Evolutionary conservation across 2,888 invertebrate species (phyloP).

Genomic region (Eristalis intricaria): DNA sequence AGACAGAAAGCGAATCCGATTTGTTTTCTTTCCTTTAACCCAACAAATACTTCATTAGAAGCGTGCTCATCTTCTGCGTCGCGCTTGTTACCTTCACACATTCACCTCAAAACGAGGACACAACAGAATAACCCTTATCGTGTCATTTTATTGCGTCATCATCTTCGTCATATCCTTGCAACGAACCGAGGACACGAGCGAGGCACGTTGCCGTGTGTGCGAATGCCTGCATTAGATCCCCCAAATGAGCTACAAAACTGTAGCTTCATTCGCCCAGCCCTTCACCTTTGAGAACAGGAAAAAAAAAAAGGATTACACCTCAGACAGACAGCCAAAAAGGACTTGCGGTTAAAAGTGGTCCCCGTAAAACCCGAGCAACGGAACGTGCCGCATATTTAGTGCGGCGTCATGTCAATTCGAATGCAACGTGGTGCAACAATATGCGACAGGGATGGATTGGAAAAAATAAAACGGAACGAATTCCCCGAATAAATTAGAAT

Average conservation of each 20-base stretch:
- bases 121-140: constrained; percentile 32
- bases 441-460: constrained; percentile 58
- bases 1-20: neutral
- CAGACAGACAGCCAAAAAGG: constrained; percentile 28
- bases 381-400: constrained; percentile 65
- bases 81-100: constrained; percentile 3
- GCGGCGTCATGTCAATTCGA: constrained; percentile 28
- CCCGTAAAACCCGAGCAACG: constrained; percentile 38
- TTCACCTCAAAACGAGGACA: constrained; percentile 40
- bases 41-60: constrained; percentile 10
- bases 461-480: neutral
- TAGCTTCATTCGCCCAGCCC: constrained; percentile 26
- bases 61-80: constrained; percentile 66
- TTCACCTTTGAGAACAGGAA: neutral
- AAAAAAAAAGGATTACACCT: constrained; percentile 61
- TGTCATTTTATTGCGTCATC: constrained; percentile 60
- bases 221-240: constrained; percentile 45
- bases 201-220: constrained; percentile 51
- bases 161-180: constrained; percentile 57
- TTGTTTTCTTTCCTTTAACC: neutral
- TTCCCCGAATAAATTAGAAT: constrained; percentile 56
- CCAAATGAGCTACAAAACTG: constrained; percentile 58
- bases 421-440: constrained; percentile 73
- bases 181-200: constrained; percentile 55
- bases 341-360: constrained; percentile 40